These are phyloP conservation scores for Drosophila punjabiensis DNA, from an alignment of 1,140 invertebrate species.

Conservation along the genomic window DNA sequence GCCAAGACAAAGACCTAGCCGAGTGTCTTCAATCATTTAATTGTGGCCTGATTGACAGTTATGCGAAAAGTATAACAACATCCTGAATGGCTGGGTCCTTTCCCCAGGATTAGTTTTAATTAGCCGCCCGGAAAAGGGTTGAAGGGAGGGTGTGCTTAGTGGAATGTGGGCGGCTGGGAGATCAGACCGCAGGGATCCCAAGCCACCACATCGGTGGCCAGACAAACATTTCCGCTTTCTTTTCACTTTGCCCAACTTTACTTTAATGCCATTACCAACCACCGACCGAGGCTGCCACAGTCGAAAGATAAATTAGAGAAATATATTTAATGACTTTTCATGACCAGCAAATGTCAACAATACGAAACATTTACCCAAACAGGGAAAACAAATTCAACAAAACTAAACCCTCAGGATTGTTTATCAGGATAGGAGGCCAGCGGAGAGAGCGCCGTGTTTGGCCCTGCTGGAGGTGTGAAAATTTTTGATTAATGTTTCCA, in stretches of 20 bases:
- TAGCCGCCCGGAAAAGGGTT: slow-evolving; percentile 66
- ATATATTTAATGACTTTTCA: slow-evolving; percentile 84
- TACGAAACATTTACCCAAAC: slow-evolving; percentile 71
- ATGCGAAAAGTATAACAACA: slow-evolving; percentile 75
- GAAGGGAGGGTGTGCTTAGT: background rate
- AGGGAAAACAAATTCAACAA: slow-evolving; percentile 50
- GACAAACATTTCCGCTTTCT: slow-evolving; percentile 59
- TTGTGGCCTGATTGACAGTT: slow-evolving; percentile 78
- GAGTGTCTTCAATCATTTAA: slow-evolving; percentile 84
- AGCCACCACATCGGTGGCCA: slow-evolving; percentile 31
- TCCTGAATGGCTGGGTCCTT: slow-evolving; percentile 37
- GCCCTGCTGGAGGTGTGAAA: slow-evolving; percentile 71
- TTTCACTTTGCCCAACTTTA: slow-evolving; percentile 46
- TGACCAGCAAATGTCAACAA: slow-evolving; percentile 83
- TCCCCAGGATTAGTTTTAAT: slow-evolving; percentile 78
- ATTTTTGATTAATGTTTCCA: slow-evolving; percentile 78
- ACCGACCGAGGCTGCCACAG: slow-evolving; percentile 64
- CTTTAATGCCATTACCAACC: slow-evolving; percentile 72
- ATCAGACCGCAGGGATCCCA: slow-evolving; percentile 32
- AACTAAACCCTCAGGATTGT: slow-evolving; percentile 61
- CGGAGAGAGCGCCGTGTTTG: slow-evolving; percentile 18
- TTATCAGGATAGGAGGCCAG: slow-evolving; percentile 36
- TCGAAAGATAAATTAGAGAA: slow-evolving; percentile 80
- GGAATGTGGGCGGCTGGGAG: slow-evolving; percentile 8
- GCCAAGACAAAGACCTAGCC: slow-evolving; percentile 21